These are phyloP conservation scores for Caenorhabditis wallacei DNA, from an alignment of 2,888 invertebrate genomes.

Conservation along the genomic window DNA sequence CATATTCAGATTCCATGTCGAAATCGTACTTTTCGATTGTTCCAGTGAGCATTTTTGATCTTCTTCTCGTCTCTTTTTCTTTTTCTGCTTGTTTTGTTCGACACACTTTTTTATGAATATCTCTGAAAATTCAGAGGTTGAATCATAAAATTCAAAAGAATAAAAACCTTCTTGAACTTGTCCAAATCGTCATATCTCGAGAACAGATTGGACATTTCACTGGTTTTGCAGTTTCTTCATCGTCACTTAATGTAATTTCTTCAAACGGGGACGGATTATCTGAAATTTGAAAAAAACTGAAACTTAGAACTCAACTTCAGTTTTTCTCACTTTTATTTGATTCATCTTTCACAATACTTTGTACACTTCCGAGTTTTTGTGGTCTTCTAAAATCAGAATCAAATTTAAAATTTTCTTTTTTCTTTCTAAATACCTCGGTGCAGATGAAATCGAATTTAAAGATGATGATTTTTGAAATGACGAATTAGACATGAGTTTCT, in stretches of 20 bases:
- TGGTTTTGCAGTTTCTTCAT: conserved; percentile 12
- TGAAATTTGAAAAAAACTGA: not conserved
- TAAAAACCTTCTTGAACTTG: conserved; percentile 22
- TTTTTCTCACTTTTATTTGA: conserved; percentile 11
- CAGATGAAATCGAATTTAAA: conserved; percentile 29
- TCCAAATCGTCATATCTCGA: conserved; percentile 51
- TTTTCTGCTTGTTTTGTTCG: conserved; percentile 7
- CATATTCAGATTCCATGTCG: not conserved
- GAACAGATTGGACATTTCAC: conserved; percentile 42
- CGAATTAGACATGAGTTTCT: conserved; percentile 29
- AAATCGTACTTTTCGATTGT: conserved; percentile 37
- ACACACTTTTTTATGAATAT: conserved; percentile 45
- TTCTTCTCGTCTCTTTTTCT: conserved; percentile 7
- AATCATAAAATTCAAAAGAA: not conserved
- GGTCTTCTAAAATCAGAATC: conserved; percentile 31
- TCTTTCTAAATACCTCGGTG: conserved; percentile 27
- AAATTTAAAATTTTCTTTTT: conserved; percentile 5
- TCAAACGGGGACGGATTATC: conserved; percentile 17
- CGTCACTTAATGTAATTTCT: conserved; percentile 52
- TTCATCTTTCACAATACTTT: conserved; percentile 42
- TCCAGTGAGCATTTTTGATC: conserved; percentile 20
- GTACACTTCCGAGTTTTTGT: conserved; percentile 47
- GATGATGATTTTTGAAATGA: conserved; percentile 4
- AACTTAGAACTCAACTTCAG: not conserved
- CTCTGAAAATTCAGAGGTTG: conserved; percentile 33